Conservation (phyloP, 2,797 vertebrate species). For the Syndactyla subalaris region DNA sequence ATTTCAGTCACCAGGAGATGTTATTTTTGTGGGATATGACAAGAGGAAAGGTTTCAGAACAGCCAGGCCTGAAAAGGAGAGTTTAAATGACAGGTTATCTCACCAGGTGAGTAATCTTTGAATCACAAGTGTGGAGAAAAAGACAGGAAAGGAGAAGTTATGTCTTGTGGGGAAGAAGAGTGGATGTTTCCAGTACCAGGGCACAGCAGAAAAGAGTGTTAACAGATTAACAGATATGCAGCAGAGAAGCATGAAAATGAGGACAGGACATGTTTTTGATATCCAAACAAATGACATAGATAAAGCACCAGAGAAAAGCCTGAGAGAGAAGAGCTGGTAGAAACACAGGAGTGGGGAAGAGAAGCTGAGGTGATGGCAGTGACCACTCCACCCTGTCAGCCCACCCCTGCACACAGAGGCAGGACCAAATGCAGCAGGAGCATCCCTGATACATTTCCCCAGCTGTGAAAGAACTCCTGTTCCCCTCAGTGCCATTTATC, state of each 20-base stretch:
- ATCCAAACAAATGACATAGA: neutral
- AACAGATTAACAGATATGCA: neutral
- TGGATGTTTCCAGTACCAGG: neutral
- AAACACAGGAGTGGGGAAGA: neutral
- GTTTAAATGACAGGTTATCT: neutral
- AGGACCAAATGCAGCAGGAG: neutral
- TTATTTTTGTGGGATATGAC: neutral
- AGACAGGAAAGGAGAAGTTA: neutral
- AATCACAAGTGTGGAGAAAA: neutral
- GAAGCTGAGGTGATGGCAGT: neutral
- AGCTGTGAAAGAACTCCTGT: accelerated
- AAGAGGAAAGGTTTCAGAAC: neutral
- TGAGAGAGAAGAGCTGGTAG: neutral
- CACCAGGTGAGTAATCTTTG: neutral
- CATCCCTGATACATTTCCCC: neutral
- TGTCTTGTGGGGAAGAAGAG: neutral
- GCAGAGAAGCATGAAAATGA: neutral
- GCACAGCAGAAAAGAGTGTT: neutral
- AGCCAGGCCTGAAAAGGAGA: neutral
- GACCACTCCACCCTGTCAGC: neutral
- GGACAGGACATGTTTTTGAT: neutral
- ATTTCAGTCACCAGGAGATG: neutral
- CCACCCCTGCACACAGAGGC: neutral
- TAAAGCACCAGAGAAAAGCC: neutral
- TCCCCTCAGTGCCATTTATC: neutral